Conservation (phyloP, 23 tunicate genomes). For the Ciona savignyi region DNA sequence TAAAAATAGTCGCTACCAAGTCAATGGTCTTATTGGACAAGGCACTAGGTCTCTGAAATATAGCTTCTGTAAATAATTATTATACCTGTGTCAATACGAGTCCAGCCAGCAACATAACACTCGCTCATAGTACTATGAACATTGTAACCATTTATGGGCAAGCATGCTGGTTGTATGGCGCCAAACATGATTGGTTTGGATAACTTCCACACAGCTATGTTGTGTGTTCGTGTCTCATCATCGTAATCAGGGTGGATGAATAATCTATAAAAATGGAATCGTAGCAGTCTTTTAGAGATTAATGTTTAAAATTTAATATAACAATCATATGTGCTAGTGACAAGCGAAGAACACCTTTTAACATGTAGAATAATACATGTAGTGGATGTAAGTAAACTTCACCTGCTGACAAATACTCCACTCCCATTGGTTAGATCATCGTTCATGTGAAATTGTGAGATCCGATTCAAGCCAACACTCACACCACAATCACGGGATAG, state of each 20-base stretch:
- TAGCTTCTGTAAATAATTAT: too few species aligned
- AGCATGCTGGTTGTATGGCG: conserved; percentile 18
- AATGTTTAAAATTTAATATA: neutral
- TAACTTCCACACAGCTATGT: conserved; percentile 44
- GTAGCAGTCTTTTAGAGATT: neutral
- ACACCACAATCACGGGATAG: conserved; percentile 2
- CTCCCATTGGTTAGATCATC: conserved; percentile 5
- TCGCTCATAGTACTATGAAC: conserved; percentile 8
- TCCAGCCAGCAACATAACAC: conserved; percentile 48
- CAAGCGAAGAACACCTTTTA: too few species aligned
- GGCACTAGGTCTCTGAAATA: too few species aligned
- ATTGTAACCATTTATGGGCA: conserved; percentile 17
- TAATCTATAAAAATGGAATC: conserved; percentile 5
- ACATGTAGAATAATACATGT: too few species aligned
- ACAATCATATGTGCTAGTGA: neutral
- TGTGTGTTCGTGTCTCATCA: conserved; percentile 9
- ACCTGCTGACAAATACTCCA: neutral
- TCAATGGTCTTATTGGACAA: too few species aligned
- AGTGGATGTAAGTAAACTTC: neutral
- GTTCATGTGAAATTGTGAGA: conserved; percentile 31
- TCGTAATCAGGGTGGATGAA: conserved; percentile 40
- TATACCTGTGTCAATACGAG: conserved; percentile 6
- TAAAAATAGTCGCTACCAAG: too few species aligned
- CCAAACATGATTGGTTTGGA: neutral
- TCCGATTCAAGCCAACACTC: conserved; percentile 14